These are phyloP conservation scores for Microcebus murinus DNA, from an alignment of 2,113 vertebrate species.

Conservation along the genomic window DNA sequence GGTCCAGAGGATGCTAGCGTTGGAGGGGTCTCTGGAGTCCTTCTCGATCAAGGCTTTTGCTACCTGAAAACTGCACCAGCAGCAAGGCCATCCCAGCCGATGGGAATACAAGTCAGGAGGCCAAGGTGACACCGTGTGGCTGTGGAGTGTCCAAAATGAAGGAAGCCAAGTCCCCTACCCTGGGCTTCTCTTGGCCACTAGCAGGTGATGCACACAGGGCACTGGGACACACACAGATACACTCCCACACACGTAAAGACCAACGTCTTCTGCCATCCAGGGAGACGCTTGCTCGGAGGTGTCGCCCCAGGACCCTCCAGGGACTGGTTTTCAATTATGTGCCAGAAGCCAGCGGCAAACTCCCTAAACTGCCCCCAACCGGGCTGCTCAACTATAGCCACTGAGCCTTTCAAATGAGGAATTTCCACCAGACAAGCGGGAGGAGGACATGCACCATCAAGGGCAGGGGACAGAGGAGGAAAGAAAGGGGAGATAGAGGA, in stretches of 20 bases:
- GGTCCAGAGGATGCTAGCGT: not conserved
- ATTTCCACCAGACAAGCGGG: not conserved
- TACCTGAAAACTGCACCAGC: not conserved
- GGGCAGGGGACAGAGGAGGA: not conserved
- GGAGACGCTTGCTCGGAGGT: not conserved
- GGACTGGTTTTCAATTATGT: not conserved
- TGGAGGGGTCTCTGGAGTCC: not conserved
- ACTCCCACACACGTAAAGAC: not conserved
- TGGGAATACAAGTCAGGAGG: not conserved
- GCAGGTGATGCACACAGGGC: not conserved
- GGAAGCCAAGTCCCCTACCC: not conserved
- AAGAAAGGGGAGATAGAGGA: not conserved
- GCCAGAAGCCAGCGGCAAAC: not conserved
- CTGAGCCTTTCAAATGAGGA: not conserved
- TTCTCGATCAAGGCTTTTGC: not conserved
- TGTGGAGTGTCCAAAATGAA: not conserved
- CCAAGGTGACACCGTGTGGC: not conserved
- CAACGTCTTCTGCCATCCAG: not conserved
- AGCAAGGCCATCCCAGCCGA: not conserved
- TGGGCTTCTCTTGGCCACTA: not conserved
- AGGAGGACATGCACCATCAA: conserved; percentile 43
- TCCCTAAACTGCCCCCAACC: not conserved
- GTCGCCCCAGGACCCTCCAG: not conserved
- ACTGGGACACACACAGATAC: not conserved
- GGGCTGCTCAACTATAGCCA: not conserved